Percentiles rank a stretch among this genome's conserved stretches.
These are phyloP conservation scores for Sialia sialis DNA, from an alignment of 2,113 vertebrate species.

Conservation along the genomic window DNA sequence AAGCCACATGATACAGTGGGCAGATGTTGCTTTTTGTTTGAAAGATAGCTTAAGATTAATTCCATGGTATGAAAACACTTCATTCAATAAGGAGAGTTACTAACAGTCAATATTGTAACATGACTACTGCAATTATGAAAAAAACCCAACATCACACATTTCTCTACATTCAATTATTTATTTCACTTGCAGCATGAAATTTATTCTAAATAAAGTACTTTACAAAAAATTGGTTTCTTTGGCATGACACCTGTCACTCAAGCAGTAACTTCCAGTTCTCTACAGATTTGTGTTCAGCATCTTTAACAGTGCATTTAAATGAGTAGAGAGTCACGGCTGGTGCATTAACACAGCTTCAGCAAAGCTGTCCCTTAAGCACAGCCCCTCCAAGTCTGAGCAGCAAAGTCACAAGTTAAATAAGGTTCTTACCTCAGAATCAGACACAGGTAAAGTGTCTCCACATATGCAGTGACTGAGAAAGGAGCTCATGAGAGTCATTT, in stretches of 20 bases:
- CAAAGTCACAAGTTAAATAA: neutral
- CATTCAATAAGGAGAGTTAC: neutral
- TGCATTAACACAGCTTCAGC: neutral
- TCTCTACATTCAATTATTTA: neutral
- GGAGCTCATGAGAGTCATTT: constrained; percentile 69
- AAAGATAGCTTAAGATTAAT: neutral
- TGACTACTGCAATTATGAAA: neutral
- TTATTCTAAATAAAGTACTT: neutral
- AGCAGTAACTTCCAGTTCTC: neutral
- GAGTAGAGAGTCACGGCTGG: neutral
- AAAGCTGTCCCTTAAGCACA: neutral
- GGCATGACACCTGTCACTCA: neutral
- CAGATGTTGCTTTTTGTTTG: neutral
- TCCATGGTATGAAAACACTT: neutral
- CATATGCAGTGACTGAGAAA: constrained; percentile 82
- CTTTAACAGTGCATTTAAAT: neutral
- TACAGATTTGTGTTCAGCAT: neutral
- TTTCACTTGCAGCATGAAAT: neutral
- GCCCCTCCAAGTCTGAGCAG: neutral
- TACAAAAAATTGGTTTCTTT: neutral
- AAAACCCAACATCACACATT: neutral
- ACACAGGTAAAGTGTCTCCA: constrained; percentile 58
- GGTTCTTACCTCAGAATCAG: constrained; percentile 74
- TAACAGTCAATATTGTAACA: constrained; percentile 5
- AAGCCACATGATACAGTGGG: neutral